These are phyloP conservation scores for Clavelina lepadiformis DNA, from an alignment of 23 tunicate species.

Conservation along the genomic window DNA sequence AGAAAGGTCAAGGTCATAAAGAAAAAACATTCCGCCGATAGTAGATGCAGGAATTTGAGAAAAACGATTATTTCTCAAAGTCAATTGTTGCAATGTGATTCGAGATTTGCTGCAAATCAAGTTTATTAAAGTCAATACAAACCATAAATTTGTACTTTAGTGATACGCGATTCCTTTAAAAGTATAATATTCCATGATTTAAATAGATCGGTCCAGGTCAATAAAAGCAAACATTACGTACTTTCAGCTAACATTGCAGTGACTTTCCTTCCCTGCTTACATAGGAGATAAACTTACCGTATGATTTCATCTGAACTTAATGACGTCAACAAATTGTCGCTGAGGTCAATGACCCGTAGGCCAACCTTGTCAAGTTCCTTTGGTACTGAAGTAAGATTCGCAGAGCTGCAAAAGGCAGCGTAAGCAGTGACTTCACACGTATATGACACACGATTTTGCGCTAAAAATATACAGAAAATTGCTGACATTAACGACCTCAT, in stretches of 20 bases:
- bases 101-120: slow-evolving; percentile 10
- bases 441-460: no score
- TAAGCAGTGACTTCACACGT: no score
- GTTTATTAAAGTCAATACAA: neutral
- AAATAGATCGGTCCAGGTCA: no score
- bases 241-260: neutral
- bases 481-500: no score
- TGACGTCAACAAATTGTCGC: slow-evolving; percentile 27
- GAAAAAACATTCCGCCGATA: slow-evolving; percentile 14
- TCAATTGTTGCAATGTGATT: slow-evolving; percentile 16
- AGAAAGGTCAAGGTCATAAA: slow-evolving; percentile 29
- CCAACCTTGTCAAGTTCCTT: no score
- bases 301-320: neutral
- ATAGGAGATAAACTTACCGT: slow-evolving; percentile 10
- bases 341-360: slow-evolving; percentile 31
- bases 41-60: neutral
- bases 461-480: no score
- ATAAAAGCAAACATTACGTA: no score
- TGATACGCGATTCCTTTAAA: no score
- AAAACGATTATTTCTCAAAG: slow-evolving; percentile 9
- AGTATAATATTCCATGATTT: neutral
- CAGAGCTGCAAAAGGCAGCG: no score
- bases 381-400: no score
- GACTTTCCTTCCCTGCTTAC: neutral
- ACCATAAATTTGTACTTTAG: neutral